Percentiles rank a stretch among this genome's conserved stretches.
These are phyloP conservation scores for Melanerpes formicivorus DNA, from an alignment of 2,113 vertebrate species.

Conservation along the genomic window DNA sequence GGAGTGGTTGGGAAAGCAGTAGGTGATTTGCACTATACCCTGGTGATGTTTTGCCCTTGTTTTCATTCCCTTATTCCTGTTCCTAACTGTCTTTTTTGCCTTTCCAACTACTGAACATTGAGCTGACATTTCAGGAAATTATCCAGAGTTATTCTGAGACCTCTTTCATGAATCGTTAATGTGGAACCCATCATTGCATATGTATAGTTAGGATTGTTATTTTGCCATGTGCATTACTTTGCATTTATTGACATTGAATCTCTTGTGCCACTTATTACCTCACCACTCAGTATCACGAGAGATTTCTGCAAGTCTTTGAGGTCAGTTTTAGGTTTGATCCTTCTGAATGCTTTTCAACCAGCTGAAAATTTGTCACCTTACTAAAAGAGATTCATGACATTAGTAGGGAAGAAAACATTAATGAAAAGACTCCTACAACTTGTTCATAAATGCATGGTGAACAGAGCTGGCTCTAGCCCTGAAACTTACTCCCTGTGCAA, in stretches of 20 bases:
- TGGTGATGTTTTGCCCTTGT: background rate
- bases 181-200: conserved; percentile 64
- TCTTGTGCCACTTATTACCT: conserved; percentile 45
- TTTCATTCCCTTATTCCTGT: background rate
- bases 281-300: background rate
- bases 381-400: background rate
- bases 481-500: background rate
- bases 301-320: background rate
- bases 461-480: background rate
- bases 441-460: background rate
- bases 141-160: conserved; percentile 69
- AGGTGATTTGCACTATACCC: background rate
- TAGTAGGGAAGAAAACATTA: background rate
- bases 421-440: background rate
- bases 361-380: background rate
- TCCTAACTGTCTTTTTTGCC: background rate
- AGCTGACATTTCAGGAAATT: conserved; percentile 70
- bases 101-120: conserved; percentile 45
- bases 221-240: conserved; percentile 70
- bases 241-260: conserved; percentile 73
- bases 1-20: background rate
- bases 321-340: conserved; percentile 31
- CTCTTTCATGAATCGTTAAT: conserved; percentile 73
- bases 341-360: background rate
- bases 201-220: conserved; percentile 66